Percentiles rank a stretch among this genome's conserved stretches.
These are phyloP conservation scores for Cremastobaeus sp. DNA, from an alignment of 2,888 invertebrate genomes.

Conservation along the genomic window DNA sequence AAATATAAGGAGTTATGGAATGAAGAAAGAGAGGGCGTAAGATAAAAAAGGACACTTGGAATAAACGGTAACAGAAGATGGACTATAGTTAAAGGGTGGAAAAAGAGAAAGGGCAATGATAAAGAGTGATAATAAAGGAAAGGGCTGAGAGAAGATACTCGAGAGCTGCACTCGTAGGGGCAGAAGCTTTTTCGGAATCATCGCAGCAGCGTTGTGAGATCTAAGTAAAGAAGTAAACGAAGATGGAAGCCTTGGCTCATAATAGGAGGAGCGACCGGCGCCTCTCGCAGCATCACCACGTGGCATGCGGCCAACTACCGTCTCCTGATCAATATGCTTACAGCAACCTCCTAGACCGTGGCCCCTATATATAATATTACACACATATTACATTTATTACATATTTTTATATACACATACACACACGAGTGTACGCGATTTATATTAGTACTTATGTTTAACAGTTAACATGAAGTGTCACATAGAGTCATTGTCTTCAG, in stretches of 20 bases:
- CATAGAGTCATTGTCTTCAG: conserved; percentile 14
- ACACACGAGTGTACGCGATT: background rate
- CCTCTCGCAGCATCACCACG: conserved; percentile 77
- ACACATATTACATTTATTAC: conserved; percentile 56
- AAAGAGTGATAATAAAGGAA: conserved; percentile 48
- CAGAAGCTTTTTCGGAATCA: conserved; percentile 66
- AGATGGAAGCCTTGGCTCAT: conserved; percentile 78
- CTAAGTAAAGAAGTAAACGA: conserved; percentile 68
- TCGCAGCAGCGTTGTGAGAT: conserved; percentile 63
- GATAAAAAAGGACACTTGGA: no score
- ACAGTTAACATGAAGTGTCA: conserved; percentile 10
- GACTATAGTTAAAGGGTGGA: conserved; percentile 37
- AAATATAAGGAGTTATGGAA: conserved; percentile 38
- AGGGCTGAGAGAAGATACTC: conserved; percentile 38
- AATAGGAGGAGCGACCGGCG: conserved; percentile 77
- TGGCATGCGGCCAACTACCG: conserved; percentile 78
- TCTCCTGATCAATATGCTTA: conserved; percentile 79
- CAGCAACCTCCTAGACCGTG: conserved; percentile 67
- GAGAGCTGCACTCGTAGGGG: conserved; percentile 52
- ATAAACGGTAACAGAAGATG: conserved; percentile 21
- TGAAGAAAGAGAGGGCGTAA: no score
- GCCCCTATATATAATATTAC: conserved; percentile 62
- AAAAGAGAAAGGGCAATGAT: conserved; percentile 56
- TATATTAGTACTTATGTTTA: conserved; percentile 25
- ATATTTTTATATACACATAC: conserved; percentile 34